phyloP scores from a whole-genome alignment of 2,888 invertebrate species.

The Thyatira batis region DNA sequence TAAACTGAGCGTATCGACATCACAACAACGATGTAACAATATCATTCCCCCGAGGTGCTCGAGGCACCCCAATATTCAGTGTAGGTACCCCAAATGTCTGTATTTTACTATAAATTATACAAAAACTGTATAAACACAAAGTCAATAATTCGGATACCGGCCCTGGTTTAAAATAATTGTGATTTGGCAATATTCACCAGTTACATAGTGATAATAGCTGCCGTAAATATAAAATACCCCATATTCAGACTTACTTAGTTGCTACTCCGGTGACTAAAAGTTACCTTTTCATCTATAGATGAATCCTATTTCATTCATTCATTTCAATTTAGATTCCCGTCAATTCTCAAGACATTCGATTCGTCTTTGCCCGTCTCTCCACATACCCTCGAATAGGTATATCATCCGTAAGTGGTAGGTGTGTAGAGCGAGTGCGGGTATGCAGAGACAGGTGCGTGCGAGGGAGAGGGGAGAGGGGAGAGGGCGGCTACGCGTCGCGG shows the following conservation, averaged over 20 bases:
- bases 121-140: not conserved
- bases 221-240: too few relatives aligned
- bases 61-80: not conserved
- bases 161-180: not conserved
- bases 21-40: slow-evolving; percentile 26
- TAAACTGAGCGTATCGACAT: slow-evolving; percentile 38
- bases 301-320: too few relatives aligned
- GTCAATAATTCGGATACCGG: not conserved
- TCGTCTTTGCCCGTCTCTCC: too few relatives aligned
- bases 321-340: too few relatives aligned
- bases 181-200: too few relatives aligned
- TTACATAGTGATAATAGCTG: too few relatives aligned
- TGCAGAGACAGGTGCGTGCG: not conserved
- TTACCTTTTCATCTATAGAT: too few relatives aligned
- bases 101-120: not conserved
- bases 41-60: slow-evolving; percentile 23
- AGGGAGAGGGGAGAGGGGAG: not conserved
- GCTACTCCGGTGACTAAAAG: too few relatives aligned
- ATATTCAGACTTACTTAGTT: too few relatives aligned
- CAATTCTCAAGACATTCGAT: too few relatives aligned
- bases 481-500: slow-evolving; percentile 34
- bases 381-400: too few relatives aligned
- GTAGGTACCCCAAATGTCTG: not conserved
- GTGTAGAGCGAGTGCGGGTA: too few relatives aligned
- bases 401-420: not conserved